Evolutionary conservation across 1,140 invertebrate species (phyloP).

Genomic region (Cyphomyrmex costatus): DNA sequence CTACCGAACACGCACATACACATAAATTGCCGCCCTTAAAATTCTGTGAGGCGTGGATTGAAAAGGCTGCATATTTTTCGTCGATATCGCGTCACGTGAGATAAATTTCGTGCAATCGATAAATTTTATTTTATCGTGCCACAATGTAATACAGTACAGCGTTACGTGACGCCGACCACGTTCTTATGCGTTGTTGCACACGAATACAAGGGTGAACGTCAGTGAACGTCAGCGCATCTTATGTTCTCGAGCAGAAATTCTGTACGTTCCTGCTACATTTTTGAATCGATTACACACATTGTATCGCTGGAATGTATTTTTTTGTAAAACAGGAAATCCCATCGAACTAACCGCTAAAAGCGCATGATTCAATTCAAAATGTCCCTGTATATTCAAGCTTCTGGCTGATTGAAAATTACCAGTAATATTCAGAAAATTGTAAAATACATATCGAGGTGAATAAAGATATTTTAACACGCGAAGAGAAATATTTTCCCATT

Average conservation of each 20-base stretch:
- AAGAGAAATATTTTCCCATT: background rate
- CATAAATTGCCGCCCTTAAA: constrained; percentile 26
- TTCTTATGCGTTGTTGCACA: constrained; percentile 58
- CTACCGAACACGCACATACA: background rate
- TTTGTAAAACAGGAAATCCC: background rate
- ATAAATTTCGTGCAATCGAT: constrained; percentile 71
- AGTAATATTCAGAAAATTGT: background rate
- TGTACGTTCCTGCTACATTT: background rate
- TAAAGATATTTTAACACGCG: too few relatives aligned
- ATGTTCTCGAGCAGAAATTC: background rate
- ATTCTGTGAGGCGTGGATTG: constrained; percentile 20
- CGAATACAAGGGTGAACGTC: constrained; percentile 21
- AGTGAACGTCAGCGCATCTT: constrained; percentile 16
- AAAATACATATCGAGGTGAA: background rate
- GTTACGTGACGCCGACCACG: constrained; percentile 61
- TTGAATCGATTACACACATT: constrained; percentile 7
- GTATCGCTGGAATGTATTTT: background rate
- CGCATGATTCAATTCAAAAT: background rate
- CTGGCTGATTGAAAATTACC: background rate
- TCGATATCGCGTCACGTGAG: constrained; percentile 63
- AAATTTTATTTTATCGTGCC: constrained; percentile 65
- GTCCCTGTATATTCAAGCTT: background rate
- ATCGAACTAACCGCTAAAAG: background rate
- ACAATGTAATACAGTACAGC: constrained; percentile 58
- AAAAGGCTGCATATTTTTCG: constrained; percentile 23